A percentile compares a stretch with the other conserved stretches of the same genome.
Conservation (phyloP, 2,113 vertebrate species). For the Grammomys surdaster region DNA sequence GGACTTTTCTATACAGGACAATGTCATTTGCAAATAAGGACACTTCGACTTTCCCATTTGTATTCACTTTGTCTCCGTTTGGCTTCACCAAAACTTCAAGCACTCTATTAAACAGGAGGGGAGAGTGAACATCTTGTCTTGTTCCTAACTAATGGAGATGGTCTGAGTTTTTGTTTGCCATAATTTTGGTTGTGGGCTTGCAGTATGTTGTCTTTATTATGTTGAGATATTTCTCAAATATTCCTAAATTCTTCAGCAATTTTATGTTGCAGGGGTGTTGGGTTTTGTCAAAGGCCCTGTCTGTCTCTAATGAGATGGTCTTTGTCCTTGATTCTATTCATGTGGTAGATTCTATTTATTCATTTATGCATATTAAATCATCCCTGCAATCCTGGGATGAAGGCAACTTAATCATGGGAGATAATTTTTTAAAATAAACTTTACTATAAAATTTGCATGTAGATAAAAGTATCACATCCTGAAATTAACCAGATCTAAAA, state of each 20-base stretch:
- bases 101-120: neutral
- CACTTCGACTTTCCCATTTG: neutral
- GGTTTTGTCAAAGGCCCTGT: neutral
- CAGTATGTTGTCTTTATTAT: neutral
- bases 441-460: neutral
- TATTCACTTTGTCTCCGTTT: neutral
- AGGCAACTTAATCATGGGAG: neutral
- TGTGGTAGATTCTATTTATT: neutral
- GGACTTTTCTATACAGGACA: neutral
- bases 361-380: neutral
- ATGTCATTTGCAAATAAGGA: neutral
- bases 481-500: neutral
- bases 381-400: neutral
- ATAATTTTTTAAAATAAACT: neutral
- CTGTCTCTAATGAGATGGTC: neutral
- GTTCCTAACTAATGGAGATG: neutral
- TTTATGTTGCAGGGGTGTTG: neutral
- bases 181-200: neutral
- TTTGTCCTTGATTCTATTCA: neutral
- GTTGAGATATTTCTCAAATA: neutral
- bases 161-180: neutral
- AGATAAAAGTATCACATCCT: neutral
- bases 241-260: neutral
- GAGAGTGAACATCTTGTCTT: neutral
- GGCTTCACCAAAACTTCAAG: neutral